Base-by-base conservation (phyloP, 2,797 vertebrate genomes). In the Epinephelus malabaricus region DNA sequence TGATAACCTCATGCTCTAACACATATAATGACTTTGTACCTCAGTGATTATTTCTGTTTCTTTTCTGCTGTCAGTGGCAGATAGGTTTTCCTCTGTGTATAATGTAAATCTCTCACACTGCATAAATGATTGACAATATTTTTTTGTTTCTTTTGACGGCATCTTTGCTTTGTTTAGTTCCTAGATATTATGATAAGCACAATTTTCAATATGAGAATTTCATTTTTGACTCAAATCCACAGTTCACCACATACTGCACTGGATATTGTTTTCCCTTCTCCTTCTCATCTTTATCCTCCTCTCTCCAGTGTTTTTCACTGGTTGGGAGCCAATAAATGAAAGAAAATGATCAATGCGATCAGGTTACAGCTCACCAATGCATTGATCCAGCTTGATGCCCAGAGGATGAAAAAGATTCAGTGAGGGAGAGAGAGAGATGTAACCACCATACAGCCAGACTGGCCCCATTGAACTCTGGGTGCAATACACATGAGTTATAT, bases 311-410 rank as follows among this genome's bases (percentile, higher is more conserved):
- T 74, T 76, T 86, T 83, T 73, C 21, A 69, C 60, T 78, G 43
- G 70, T 67, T 13, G 21, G 50, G 21, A 78, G 70, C 77, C 79
- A 87, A 86, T 84, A 79, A 63, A 75, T 68, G 66, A 83, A 76
- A 86, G 49, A 81, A 76, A 47, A 67, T 30, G 78, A 87, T 91
- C 81, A 76, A 74, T 90, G 76, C 18, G 80, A 92, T 94, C 76
- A 80, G 82, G 89, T 94, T 90, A 91, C 90, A 56, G 49, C 83
- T 88, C 79, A 84, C 74, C 75, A 76, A 91, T 89, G 80, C 65
- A 89, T 84, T 82, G 87, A 94, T 90, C 73, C 66, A 70, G 55
- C 60, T 55, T 49, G 64, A 77, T 84, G 71, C 65, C 66, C 69
- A 66, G 65, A 87, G 76, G 65, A 82, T 81, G 49, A 47, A 68